These are phyloP conservation scores for Xenopus tropicalis DNA, from an alignment of 2,113 vertebrate genomes.

Conservation along the genomic window UCB_Xtro_10.0 CM004443.2:46783001-46783500, in stretches of 20 bases:
- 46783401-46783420: constrained; percentile 4
- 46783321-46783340: too few relatives aligned
- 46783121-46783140: not conserved
- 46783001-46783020: too few relatives aligned
- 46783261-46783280: not conserved
- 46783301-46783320: not conserved
- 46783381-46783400: constrained; percentile 15
- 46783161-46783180: not conserved
- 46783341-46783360: not conserved
- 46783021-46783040: too few relatives aligned
- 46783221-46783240: not conserved
- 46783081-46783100: not conserved
- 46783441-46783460: not conserved
- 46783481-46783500: not conserved
- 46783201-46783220: constrained; percentile 2
- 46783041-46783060: too few relatives aligned
- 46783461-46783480: constrained; percentile 9
- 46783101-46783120: constrained; percentile 2
- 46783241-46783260: constrained; percentile 15
- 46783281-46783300: not conserved
- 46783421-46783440: constrained; percentile 1
- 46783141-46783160: too few relatives aligned
- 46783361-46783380: constrained; percentile 24
- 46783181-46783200: constrained; percentile 9
- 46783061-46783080: too few relatives aligned